These are phyloP conservation scores for Dioctria rufipes DNA, from an alignment of 2,888 invertebrate species.

Conservation along the genomic window DNA sequence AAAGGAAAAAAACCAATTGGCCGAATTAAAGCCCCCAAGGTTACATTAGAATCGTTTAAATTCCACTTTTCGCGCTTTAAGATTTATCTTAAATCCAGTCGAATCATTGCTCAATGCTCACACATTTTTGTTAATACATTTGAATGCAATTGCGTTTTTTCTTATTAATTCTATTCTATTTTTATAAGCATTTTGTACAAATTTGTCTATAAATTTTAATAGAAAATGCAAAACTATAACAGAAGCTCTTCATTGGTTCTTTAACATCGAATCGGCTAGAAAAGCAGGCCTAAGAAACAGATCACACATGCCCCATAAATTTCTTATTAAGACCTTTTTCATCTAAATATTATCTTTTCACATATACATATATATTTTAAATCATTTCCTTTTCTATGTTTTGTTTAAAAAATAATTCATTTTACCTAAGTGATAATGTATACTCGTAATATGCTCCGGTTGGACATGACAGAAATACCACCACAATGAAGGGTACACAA, in stretches of 20 bases:
- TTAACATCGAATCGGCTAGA: conserved; percentile 4
- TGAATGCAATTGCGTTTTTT: conserved; percentile 44
- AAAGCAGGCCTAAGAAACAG: conserved; percentile 47
- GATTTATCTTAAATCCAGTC: conserved; percentile 5
- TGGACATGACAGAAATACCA: conserved; percentile 26
- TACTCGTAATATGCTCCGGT: neutral
- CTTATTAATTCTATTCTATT: conserved; percentile 10
- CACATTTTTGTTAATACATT: conserved; percentile 28
- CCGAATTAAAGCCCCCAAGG: conserved; percentile 11
- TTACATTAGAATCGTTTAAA: conserved; percentile 20
- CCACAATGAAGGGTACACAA: conserved; percentile 40
- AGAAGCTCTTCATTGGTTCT: conserved; percentile 47
- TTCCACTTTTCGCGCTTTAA: conserved; percentile 32
- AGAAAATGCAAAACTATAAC: conserved; percentile 15
- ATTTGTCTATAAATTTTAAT: conserved; percentile 15
- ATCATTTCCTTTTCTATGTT: conserved; percentile 25
- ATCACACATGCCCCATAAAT: neutral
- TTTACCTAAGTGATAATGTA: too few species aligned
- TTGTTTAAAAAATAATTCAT: neutral
- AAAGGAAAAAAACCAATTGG: conserved; percentile 10
- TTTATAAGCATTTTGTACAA: conserved; percentile 38
- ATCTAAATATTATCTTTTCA: neutral
- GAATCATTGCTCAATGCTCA: conserved; percentile 1
- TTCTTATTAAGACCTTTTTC: neutral
- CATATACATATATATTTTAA: neutral